phyloP scores from a whole-genome alignment of 2,888 invertebrate genomes.

The Acleris sparsana region DNA sequence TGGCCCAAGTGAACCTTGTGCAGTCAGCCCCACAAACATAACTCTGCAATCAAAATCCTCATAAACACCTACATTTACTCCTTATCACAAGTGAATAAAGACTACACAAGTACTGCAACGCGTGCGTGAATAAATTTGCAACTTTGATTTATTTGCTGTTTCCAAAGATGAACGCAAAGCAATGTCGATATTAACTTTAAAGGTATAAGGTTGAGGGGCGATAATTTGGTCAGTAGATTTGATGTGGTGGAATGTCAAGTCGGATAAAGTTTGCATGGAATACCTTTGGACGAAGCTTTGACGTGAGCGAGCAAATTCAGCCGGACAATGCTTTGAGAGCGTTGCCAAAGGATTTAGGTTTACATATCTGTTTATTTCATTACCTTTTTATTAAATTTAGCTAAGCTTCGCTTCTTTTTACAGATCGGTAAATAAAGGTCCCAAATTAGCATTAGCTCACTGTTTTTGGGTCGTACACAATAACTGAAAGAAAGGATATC shows the following conservation, averaged over 20 bases:
- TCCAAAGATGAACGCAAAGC: conserved; percentile 11
- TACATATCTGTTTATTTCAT: too few species aligned
- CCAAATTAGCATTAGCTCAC: too few species aligned
- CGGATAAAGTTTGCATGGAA: conserved; percentile 37
- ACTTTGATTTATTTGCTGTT: conserved; percentile 24
- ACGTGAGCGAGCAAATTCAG: conserved; percentile 34
- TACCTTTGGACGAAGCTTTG: conserved; percentile 36
- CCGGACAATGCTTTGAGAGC: conserved; percentile 27
- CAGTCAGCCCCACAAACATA: conserved; percentile 23
- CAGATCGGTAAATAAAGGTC: too few species aligned
- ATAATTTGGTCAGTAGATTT: conserved; percentile 12
- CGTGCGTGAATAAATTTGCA: conserved; percentile 13
- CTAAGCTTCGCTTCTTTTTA: too few species aligned
- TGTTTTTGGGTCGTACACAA: too few species aligned
- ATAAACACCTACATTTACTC: background rate
- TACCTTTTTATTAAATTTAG: too few species aligned
- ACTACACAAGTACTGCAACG: background rate
- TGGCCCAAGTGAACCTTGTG: conserved; percentile 27
- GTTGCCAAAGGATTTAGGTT: conserved; percentile 23
- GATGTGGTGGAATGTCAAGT: conserved; percentile 27
- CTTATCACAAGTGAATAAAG: conserved; percentile 7
- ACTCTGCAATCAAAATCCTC: background rate
- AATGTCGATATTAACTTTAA: conserved; percentile 17
- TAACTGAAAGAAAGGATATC: too few species aligned
- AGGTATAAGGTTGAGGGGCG: conserved; percentile 2